phyloP scores from a whole-genome alignment of 2,888 invertebrate species.

The Desoria tigrina region DNA sequence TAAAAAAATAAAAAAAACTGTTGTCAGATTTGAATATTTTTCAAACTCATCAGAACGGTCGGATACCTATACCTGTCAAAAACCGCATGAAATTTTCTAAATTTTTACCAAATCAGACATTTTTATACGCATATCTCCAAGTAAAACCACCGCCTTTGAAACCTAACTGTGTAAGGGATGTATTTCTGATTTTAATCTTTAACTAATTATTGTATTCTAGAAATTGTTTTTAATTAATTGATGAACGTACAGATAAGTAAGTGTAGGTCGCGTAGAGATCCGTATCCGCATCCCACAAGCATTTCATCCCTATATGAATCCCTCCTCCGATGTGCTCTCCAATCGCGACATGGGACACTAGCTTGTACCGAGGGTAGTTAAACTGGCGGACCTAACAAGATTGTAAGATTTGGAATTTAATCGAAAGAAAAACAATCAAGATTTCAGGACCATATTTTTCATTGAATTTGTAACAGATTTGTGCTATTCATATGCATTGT shows the following conservation, averaged over 20 bases:
- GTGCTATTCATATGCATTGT: neutral
- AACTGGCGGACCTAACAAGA: no score
- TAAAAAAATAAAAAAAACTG: no score
- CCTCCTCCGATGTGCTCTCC: constrained; percentile 52
- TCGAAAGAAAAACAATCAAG: neutral
- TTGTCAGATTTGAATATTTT: no score
- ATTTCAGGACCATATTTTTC: neutral
- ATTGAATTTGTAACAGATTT: neutral
- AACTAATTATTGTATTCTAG: constrained; percentile 24
- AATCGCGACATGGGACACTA: constrained; percentile 41
- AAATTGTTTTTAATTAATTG: neutral
- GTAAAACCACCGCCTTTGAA: no score
- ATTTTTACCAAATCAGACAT: no score
- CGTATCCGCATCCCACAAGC: constrained; percentile 50
- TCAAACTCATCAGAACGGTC: no score
- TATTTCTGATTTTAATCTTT: no score
- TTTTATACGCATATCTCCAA: no score
- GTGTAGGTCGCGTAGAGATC: constrained; percentile 49
- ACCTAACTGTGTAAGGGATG: no score
- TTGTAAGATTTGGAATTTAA: neutral
- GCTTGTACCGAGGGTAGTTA: constrained; percentile 50
- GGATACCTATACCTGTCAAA: no score
- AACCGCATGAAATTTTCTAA: no score
- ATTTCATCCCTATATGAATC: constrained; percentile 49
- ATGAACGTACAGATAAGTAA: constrained; percentile 42